Base-by-base conservation (phyloP, 2,797 vertebrate species). In the Hephaestus fuliginosus region DNA sequence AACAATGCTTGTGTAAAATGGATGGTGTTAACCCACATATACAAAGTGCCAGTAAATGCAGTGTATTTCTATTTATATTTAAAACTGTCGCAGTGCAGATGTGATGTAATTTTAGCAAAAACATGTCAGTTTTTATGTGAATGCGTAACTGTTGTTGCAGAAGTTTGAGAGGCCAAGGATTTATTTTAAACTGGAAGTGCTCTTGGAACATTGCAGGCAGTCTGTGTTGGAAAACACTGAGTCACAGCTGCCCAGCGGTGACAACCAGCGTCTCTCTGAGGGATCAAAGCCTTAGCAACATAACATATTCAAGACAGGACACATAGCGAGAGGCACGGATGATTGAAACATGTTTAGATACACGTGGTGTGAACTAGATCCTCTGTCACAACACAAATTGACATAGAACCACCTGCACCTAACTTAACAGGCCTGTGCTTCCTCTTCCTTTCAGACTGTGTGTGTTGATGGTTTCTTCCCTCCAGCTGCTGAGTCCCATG, bases 191-290 rank as follows among this genome's bases (percentile, higher is more conserved):
- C 76, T 58, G 73, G 33, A 76, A 74, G 22, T 52, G 44, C 46
- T 79, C n/a, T 66, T 85, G 70, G 76, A 89, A 87, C 74, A 41
- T 79, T 75, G 65, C 43, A 78, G 63, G 36, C 25, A 0, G 60
- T 70, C 14, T 88, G 77, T 85, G 55, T 86, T 87, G 86, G 82
- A 83, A 93, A 92, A 87, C 78, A 88, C 3, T 85, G 87, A 86
- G 80, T 91, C 88, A 81, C 83, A 84, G 77, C 82, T 89, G 79
- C 84, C 75, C 88, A 78, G 76, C 5, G 20, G 80, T 87, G 83
- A 84, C 89, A 83, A 89, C 91, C 80, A 83, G 53, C 5, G 7
- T 86, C 68, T 80, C 83, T 78, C 84, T 55, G 41, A 74, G 80
- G 74, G 63, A 87, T 83, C 77, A 69, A 74, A 87, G 78, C 84